Evolutionary conservation across 2,888 invertebrate species (phyloP), one percentile per base, ranked within the genome.

Genomic region (Volucella zonaria): DNA sequence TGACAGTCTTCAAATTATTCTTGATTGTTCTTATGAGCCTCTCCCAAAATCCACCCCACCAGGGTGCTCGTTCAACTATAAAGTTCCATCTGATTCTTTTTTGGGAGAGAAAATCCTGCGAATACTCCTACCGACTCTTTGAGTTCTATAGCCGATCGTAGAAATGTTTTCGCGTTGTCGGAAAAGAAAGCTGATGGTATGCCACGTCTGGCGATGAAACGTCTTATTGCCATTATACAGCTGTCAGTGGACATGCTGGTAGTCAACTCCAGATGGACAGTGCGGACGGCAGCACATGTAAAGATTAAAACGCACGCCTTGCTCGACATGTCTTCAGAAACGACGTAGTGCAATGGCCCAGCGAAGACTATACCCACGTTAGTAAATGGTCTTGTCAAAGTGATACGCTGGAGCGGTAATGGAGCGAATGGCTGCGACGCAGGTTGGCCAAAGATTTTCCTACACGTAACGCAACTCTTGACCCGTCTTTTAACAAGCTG

Each of bases 31-130:
- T 62, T 1, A 87, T 82, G 3, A 86, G 71, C 9, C 76, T 64
- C 47, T 87, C 82, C 82, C 82, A 83, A 54, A 86, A 86, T 12
- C 79, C 86, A 11, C 73, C 77, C 85, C 85, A 86, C 85, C 82
- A 81, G 12, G 82, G 59, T 8, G 61, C 43, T 14, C 59, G 14
- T 18, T 68, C 61, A 2, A 77, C 54, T 9, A 77, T 68, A 15
- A 77, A 61, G 8, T 14, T 15, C 80, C 62, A 68, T 38, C 42
- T 15, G 4, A 70, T 56, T 12, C 56, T n/a, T 1, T 62, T 45
- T 8, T 77, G 10, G 12, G 54, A 12, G n/a, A 76, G 43, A 2
- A 56, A 75, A 10, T 11, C 6, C 18, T 4, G 14, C 18, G 38
- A 54, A 67, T 40, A 42, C 18, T 10, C 12, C 15, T 8, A 8